Base-by-base conservation (phyloP, 2,113 vertebrate species). In the Lycaon pictus region DNA sequence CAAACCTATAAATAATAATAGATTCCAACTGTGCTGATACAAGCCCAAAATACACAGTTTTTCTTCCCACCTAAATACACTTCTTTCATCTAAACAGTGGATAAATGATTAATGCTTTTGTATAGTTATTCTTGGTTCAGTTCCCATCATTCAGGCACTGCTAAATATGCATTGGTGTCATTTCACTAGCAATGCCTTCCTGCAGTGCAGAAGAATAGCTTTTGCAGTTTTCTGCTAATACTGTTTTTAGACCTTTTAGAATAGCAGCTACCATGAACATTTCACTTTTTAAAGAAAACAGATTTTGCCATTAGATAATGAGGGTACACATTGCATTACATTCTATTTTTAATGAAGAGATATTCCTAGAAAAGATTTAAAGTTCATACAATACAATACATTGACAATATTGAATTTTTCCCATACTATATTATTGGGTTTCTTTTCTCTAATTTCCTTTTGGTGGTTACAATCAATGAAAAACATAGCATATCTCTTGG, bases 61-160 rank as follows among this genome's bases (percentile, higher is more conserved):
- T 60, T 81, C 43, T 48, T 87, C 51, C 37, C 79, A 43, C 90
- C 23, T 96, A 92, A 81, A 85, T 93, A 43, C 0, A 87, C 62
- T 71, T 88, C 55, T 95, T 95, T 94, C 37, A 85, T 97, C 85
- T 76, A 65, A 72, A 84, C 16, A 84, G 32, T 60, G 65, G 89
- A 74, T 96, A 84, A 96, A 51, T 93, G 43, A 92, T 77, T 89
- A 51, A 96, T 95, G 27, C 32, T 69, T 92, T 97, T 93, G 43
- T 74, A 35, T 72, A 88, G 74, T 76, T 97, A 60, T 62, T 93
- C 69, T 86, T 37, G 15, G 35, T 86, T 97, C 20, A 72, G 22
- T 97, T 97, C 37, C 88, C 27, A 15, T 93, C 63, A 56, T 95
- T 96, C 16, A 20, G 77, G 48, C 62, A 63, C 7, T 55, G 51